These are phyloP conservation scores for Archocentrus centrarchus DNA, from an alignment of 2,113 vertebrate species.

Conservation along the genomic window DNA sequence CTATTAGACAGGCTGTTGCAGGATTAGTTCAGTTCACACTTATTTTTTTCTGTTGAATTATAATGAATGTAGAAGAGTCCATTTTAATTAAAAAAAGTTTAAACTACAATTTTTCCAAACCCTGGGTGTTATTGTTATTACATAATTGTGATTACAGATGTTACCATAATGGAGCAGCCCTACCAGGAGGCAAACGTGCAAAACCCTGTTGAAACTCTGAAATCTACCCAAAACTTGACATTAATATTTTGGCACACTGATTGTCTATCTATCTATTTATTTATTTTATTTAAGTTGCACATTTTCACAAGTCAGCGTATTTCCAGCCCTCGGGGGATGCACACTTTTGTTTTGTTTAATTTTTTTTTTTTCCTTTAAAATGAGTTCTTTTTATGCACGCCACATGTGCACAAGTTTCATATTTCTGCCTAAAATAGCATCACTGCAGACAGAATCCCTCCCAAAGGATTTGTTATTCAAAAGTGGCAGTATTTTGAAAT, in stretches of 20 bases:
- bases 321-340: background rate
- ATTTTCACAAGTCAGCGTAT: background rate
- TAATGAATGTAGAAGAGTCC: too few relatives aligned
- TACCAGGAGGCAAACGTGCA: background rate
- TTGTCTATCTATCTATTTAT: background rate
- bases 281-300: background rate
- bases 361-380: background rate
- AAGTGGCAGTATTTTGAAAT: conserved; percentile 43
- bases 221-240: background rate
- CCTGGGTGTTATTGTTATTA: background rate
- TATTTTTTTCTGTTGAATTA: too few relatives aligned
- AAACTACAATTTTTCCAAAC: background rate
- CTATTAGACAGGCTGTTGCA: too few relatives aligned
- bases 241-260: background rate
- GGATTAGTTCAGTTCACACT: too few relatives aligned
- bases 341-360: background rate
- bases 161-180: background rate
- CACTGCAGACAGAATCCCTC: background rate
- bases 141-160: background rate
- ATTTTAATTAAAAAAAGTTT: background rate
- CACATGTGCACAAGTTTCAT: conserved; percentile 17
- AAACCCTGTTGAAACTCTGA: fast-evolving
- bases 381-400: background rate
- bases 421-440: conserved; percentile 43
- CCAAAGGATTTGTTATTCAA: conserved; percentile 39